phyloP scores from a whole-genome alignment of 2,797 vertebrate species.

The Enteromius treurensis region DNA sequence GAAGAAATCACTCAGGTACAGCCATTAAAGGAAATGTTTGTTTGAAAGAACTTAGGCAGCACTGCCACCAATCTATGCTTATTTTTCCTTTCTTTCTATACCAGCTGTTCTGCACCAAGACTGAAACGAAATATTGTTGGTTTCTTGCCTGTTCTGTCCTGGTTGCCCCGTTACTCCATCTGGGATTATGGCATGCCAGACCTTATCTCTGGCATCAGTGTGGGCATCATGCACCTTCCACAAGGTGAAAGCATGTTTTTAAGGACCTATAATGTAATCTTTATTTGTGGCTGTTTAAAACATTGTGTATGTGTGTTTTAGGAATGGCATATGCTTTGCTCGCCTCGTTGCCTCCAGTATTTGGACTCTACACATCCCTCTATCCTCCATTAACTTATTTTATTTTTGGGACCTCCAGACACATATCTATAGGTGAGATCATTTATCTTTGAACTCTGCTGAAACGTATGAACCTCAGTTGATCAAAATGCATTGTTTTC shows the following conservation, averaged over 20 bases:
- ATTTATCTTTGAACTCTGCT: neutral
- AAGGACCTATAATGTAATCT: neutral
- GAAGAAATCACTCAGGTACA: conserved; percentile 74
- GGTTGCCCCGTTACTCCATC: conserved; percentile 91
- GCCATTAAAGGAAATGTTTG: neutral
- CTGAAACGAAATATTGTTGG: conserved; percentile 77
- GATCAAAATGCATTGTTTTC: neutral
- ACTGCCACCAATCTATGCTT: neutral
- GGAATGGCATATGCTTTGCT: conserved; percentile 94
- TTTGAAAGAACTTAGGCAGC: neutral
- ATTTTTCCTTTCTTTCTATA: conserved; percentile 17
- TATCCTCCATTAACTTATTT: conserved; percentile 92
- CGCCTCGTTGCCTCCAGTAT: conserved; percentile 91
- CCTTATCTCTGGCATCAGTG: conserved; percentile 90
- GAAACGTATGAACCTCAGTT: neutral
- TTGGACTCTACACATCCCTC: conserved; percentile 92
- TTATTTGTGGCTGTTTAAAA: neutral
- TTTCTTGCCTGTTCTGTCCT: conserved; percentile 85
- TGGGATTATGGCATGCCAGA: conserved; percentile 92
- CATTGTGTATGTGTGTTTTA: conserved; percentile 59
- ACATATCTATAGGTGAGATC: conserved; percentile 86
- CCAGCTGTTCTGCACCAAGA: conserved; percentile 81
- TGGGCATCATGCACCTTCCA: conserved; percentile 97
- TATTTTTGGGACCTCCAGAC: conserved; percentile 93
- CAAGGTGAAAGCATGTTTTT: conserved; percentile 81